These are phyloP conservation scores for Reinhardtius hippoglossoides DNA, from an alignment of 2,113 vertebrate species.

Conservation along the genomic window DNA sequence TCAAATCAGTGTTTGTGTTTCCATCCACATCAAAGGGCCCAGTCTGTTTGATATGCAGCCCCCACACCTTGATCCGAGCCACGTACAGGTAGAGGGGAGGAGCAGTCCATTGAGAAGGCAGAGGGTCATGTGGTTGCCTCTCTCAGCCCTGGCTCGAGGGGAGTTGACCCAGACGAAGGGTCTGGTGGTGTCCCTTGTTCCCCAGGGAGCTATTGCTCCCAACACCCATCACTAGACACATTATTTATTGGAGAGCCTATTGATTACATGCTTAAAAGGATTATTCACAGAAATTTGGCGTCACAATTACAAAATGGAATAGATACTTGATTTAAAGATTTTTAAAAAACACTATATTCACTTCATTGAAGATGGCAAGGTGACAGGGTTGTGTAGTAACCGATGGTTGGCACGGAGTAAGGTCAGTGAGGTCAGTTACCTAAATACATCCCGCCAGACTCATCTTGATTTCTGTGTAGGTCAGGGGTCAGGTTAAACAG, in stretches of 20 bases:
- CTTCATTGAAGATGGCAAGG: neutral
- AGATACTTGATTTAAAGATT: slow-evolving; percentile 1
- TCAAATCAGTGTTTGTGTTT: slow-evolving; percentile 86
- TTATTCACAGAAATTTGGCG: slow-evolving; percentile 36
- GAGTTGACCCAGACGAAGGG: slow-evolving; percentile 78
- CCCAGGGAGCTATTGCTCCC: slow-evolving; percentile 70
- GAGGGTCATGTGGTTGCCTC: slow-evolving; percentile 68
- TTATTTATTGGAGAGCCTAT: slow-evolving; percentile 62
- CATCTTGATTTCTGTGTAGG: slow-evolving; percentile 76
- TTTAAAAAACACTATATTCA: neutral
- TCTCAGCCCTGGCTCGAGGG: slow-evolving; percentile 78
- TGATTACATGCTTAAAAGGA: slow-evolving; percentile 56
- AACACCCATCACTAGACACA: slow-evolving; percentile 38
- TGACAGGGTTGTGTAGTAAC: neutral
- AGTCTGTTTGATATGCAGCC: slow-evolving; percentile 86
- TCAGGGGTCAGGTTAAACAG: slow-evolving; percentile 85
- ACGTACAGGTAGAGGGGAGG: slow-evolving; percentile 84
- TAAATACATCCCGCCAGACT: slow-evolving; percentile 70
- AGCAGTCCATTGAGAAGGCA: slow-evolving; percentile 75
- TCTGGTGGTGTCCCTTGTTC: slow-evolving; percentile 75
- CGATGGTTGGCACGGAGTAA: slow-evolving; percentile 5
- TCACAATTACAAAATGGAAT: slow-evolving; percentile 6
- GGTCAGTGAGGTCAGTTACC: slow-evolving; percentile 57
- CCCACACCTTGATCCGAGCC: slow-evolving; percentile 81
- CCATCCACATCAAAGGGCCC: slow-evolving; percentile 84